Base-by-base conservation (phyloP, 2,888 invertebrate genomes). In the Neoascia interrupta region DNA sequence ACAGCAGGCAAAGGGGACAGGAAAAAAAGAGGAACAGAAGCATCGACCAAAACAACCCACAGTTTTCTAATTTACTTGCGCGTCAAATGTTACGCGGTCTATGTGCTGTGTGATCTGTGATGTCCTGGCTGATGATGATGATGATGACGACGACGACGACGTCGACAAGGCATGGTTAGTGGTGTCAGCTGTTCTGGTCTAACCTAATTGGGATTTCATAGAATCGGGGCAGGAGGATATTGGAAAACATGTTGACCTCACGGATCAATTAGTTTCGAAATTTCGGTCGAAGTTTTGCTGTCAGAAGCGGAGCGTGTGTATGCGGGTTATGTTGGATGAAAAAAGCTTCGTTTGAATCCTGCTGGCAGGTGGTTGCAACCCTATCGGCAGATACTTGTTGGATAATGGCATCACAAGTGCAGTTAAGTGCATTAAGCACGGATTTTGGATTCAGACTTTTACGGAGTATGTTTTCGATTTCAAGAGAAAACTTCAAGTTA, bases 51-150 rank as follows among this genome's bases (percentile, higher is more conserved):
- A 54, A 61, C 76, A 73, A 31, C 64, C 66, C 61, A 73, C 73
- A 72, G 73, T 79, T 79, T 79, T 79, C 79, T 79, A 79, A 79
- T 73, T 79, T 79, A 79, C 66, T 79, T 66, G 73, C 79, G 79
- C 73, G 79, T 79, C 79, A 73, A 79, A 79, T 79, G 79, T 73
- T 56, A 79, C 79, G 73, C 79, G 79, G 73, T 79, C 66, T 53
- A 31, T 58, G 64, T 49, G 37, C 54, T 60, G 63, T 49, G 10
- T 26, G 26, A 15, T 64, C n/a, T n/a, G 66, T 60, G 66, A 54
- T 56, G 43, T 60, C 47, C 63, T 51, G 54, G 41, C 19, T 45
- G 39, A 31, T 31, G 31, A 31, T 39, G 43, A 49, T 18, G 36
- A 56, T 21, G 49, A 56, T 19, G 60, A 23, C 16, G 41, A 37